These are phyloP conservation scores for Megaceryle maxima DNA, from an alignment of 2,113 vertebrate genomes.

Conservation along the genomic window DNA sequence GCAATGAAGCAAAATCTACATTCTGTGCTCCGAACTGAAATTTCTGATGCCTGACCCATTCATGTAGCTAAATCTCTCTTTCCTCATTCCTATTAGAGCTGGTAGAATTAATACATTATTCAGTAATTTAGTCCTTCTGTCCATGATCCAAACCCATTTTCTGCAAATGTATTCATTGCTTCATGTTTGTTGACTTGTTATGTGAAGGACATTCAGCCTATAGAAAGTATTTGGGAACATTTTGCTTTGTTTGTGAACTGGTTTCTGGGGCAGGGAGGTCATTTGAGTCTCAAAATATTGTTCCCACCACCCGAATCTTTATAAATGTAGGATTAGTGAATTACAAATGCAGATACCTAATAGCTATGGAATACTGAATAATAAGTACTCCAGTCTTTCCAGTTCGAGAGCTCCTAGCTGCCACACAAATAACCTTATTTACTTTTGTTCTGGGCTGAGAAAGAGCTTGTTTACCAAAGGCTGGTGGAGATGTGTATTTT, in stretches of 20 bases:
- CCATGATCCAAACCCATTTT: slow-evolving; percentile 32
- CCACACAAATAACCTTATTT: not conserved
- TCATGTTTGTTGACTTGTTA: slow-evolving; percentile 39
- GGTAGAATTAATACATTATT: slow-evolving; percentile 44
- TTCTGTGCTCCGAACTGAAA: not conserved
- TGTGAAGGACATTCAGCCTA: slow-evolving; percentile 25
- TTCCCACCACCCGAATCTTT: not conserved
- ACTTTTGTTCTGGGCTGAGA: not conserved
- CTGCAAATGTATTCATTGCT: slow-evolving; percentile 35
- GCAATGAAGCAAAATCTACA: not conserved
- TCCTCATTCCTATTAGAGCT: not conserved
- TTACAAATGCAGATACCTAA: not conserved
- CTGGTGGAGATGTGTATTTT: not conserved
- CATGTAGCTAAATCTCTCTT: not conserved
- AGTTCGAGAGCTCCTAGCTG: not conserved
- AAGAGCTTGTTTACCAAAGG: not conserved
- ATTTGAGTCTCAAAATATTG: not conserved
- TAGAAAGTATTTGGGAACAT: not conserved
- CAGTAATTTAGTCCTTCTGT: slow-evolving; percentile 4
- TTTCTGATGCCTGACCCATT: slow-evolving; percentile 23
- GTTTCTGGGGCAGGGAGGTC: not conserved
- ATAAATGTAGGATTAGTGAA: not conserved
- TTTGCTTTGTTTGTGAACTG: slow-evolving; percentile 1
- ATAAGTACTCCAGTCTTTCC: not conserved
- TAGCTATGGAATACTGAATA: not conserved